Base-by-base conservation (phyloP, 2,113 vertebrate genomes). In the Bolborhynchus lineola region DNA sequence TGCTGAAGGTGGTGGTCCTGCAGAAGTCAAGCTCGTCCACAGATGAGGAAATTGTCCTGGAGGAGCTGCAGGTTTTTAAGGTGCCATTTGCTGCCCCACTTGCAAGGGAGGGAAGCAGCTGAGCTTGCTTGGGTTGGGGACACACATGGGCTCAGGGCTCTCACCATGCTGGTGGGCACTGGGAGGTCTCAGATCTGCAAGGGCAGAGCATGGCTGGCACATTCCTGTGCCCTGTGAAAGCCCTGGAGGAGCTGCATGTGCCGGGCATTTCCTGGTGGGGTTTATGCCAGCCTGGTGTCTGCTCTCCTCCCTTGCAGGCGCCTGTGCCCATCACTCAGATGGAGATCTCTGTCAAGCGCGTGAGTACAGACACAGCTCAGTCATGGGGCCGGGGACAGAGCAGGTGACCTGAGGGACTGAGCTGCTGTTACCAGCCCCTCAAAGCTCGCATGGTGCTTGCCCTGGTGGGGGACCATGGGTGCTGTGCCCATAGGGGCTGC, bases 11-110 rank as follows among this genome's bases (percentile, higher is more conserved):
- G 84, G 98, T 99, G 16, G 98, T 98, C 16, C 95, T 98, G 86
- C 98, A 98, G 72, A 96, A 86, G 64, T 98, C 88, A 5, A 98
- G 96, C 96, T 98, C 94, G 3, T 93, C 97, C 19, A 85, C 80
- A 23, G 96, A 97, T 1, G 99, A 99, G 85, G 99, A 99, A 69
- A 97, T 99, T 6, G 95, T 99, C n/a, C 97, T 99, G 92, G 99
- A 99, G 94, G 99, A 99, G 94, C 97, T 99, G 53, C 99, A 99
- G 94, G 98, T 99, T 90, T 99, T 99, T 82, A 99, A 99, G 98
- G 99, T 99, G 93, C 94, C 2, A 2, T 88, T 72, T 68, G 62
- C 31, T 86, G 67, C 17, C 35, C 23, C 3, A 5, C 15, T 53
- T 87, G 41, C 14, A 33, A 49, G 35, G 53, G 60, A 64, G 4